phyloP scores from a whole-genome alignment of 2,797 vertebrate species.

The Gallinago stenura region DNA sequence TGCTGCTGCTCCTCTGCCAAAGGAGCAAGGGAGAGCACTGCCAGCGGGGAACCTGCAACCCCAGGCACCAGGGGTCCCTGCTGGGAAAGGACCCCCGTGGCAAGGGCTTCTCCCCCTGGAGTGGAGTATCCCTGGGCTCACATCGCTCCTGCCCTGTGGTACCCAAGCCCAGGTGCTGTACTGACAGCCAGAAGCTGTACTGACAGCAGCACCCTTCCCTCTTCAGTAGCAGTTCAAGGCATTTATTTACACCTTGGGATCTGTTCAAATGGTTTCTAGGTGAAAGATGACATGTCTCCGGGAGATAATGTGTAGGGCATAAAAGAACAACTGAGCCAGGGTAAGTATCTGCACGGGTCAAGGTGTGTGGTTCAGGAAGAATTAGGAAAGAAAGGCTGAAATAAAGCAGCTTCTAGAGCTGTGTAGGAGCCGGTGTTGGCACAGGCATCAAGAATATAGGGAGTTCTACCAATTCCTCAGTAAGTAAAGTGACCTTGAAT shows the following conservation, averaged over 20 bases:
- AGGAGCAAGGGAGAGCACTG: background rate
- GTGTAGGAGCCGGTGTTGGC: background rate
- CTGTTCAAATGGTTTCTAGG: background rate
- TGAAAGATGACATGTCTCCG: background rate
- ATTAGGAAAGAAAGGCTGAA: background rate
- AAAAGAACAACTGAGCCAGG: background rate
- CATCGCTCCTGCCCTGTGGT: rapidly evolving
- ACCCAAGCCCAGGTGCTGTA: background rate
- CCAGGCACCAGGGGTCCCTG: rapidly evolving
- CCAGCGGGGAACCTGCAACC: rapidly evolving
- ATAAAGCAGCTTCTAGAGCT: background rate
- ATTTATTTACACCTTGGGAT: background rate
- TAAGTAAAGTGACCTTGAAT: slow-evolving; percentile 17
- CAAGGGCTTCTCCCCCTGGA: background rate
- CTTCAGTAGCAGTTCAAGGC: background rate
- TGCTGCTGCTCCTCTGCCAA: background rate
- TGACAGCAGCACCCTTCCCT: background rate
- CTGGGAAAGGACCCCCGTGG: rapidly evolving
- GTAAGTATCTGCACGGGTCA: background rate
- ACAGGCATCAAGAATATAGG: background rate
- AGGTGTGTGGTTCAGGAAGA: rapidly evolving
- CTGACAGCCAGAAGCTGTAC: background rate
- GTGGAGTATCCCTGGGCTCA: rapidly evolving
- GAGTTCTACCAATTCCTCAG: background rate
- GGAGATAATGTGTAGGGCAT: background rate